Percentiles rank a stretch among this genome's conserved stretches.
These are phyloP conservation scores for Drosophila ustulata DNA, from an alignment of 2,888 invertebrate genomes.

Conservation along the genomic window DNA sequence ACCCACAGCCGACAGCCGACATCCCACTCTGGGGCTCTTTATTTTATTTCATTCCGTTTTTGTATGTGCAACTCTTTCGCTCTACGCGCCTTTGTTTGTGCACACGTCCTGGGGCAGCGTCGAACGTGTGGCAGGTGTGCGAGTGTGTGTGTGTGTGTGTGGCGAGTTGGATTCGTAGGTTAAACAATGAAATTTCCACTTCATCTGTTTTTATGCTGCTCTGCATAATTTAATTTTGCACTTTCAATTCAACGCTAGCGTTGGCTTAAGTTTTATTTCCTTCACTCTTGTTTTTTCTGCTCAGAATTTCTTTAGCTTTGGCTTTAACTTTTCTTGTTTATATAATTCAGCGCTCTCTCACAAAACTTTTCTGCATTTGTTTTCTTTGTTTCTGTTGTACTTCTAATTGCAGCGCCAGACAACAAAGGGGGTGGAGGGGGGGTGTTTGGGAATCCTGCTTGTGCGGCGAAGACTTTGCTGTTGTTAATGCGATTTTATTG, in stretches of 20 bases:
- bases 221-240: slow-evolving; percentile 79
- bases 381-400: slow-evolving; percentile 19
- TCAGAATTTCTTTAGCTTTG: slow-evolving; percentile 8
- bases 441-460: background rate
- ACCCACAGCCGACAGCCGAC: background rate
- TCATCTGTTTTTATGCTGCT: slow-evolving; percentile 80
- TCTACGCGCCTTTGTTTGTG: slow-evolving; percentile 65
- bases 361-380: slow-evolving; percentile 28
- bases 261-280: slow-evolving; percentile 46
- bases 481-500: slow-evolving; percentile 73
- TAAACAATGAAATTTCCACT: slow-evolving; percentile 81
- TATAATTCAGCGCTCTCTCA: background rate
- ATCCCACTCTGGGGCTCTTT: background rate
- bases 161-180: slow-evolving; percentile 54
- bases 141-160: background rate
- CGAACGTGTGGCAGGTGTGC: slow-evolving; percentile 15
- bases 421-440: background rate
- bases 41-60: slow-evolving; percentile 21
- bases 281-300: slow-evolving; percentile 9
- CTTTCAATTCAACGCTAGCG: slow-evolving; percentile 62
- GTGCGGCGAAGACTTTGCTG: slow-evolving; percentile 4
- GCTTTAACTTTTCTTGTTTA: slow-evolving; percentile 19
- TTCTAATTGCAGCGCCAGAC: slow-evolving; percentile 24
- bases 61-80: slow-evolving; percentile 41
- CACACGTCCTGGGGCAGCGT: slow-evolving; percentile 44